Conservation (phyloP, 2,888 invertebrate genomes). For the Eumerus sabulonum region DNA sequence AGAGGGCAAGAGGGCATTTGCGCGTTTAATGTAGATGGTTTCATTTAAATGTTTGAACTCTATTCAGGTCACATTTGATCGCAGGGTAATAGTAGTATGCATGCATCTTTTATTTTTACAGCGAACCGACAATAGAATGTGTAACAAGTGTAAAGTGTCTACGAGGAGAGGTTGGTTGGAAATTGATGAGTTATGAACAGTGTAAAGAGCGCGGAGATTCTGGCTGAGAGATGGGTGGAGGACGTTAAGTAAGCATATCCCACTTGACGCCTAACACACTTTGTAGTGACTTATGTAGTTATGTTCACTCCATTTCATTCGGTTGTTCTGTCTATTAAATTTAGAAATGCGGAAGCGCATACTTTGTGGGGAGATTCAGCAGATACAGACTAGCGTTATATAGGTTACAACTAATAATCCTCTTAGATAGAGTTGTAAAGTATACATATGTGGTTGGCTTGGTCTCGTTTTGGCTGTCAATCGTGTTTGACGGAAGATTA, state of each 20-base stretch:
- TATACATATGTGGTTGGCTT: not conserved
- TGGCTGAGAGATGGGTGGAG: not conserved
- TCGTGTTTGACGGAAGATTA: slow-evolving; percentile 23
- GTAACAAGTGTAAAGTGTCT: not conserved
- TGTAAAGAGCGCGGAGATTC: slow-evolving; percentile 19
- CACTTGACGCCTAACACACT: slow-evolving; percentile 56
- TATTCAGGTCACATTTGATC: slow-evolving; percentile 78
- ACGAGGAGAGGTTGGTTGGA: slow-evolving; percentile 30
- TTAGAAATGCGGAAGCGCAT: slow-evolving; percentile 58
- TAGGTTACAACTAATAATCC: slow-evolving; percentile 22
- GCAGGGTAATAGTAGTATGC: slow-evolving; percentile 53
- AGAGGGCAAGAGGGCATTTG: slow-evolving; percentile 5
- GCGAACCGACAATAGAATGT: too few relatives aligned
- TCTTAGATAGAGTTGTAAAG: slow-evolving; percentile 20
- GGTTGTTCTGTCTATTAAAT: slow-evolving; percentile 1
- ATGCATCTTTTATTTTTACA: too few relatives aligned
- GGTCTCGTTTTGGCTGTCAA: slow-evolving; percentile 23
- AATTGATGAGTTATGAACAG: slow-evolving; percentile 57
- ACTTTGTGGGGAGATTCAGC: not conserved
- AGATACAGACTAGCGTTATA: slow-evolving; percentile 15
- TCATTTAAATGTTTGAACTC: slow-evolving; percentile 75
- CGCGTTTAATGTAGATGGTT: slow-evolving; percentile 34
- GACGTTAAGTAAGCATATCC: slow-evolving; percentile 2
- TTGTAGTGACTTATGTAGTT: slow-evolving; percentile 24
- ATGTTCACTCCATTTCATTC: not conserved